Percentiles rank a stretch among this genome's conserved stretches.
Conservation (phyloP, 2,888 invertebrate species). For the Pammene aurita region DNA sequence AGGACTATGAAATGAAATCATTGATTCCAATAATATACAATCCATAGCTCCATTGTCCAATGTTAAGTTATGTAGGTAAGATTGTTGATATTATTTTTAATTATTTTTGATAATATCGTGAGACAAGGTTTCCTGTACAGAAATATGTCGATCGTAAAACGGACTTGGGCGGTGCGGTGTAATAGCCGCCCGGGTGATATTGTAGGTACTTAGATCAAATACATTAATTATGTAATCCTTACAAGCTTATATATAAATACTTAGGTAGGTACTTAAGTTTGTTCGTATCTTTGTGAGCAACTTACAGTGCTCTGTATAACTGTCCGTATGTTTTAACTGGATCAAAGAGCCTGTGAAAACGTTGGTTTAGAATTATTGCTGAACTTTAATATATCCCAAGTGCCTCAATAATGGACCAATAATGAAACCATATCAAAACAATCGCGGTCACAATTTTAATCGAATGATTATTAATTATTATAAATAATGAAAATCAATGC, state of each 20-base stretch:
- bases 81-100: slow-evolving; percentile 43
- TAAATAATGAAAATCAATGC: slow-evolving; percentile 21
- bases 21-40: slow-evolving; percentile 34
- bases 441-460: slow-evolving; percentile 19
- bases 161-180: slow-evolving; percentile 4
- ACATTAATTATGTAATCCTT: slow-evolving; percentile 58
- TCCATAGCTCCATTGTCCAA: slow-evolving; percentile 37
- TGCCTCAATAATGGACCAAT: slow-evolving; percentile 2
- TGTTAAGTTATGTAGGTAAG: slow-evolving; percentile 35
- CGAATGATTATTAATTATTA: neutral
- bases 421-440: slow-evolving; percentile 1
- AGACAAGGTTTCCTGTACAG: slow-evolving; percentile 38
- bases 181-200: slow-evolving; percentile 36
- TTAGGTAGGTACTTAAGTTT: slow-evolving; percentile 57
- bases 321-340: neutral
- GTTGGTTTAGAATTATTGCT: slow-evolving; percentile 29
- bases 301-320: slow-evolving; percentile 41
- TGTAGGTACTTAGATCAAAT: slow-evolving; percentile 74
- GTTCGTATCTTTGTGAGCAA: slow-evolving; percentile 46
- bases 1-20: slow-evolving; percentile 10
- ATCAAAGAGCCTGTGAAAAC: slow-evolving; percentile 37
- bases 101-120: slow-evolving; percentile 36
- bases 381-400: slow-evolving; percentile 14
- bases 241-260: slow-evolving; percentile 63
- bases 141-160: slow-evolving; percentile 17